Conservation (phyloP, 2,797 vertebrate genomes). For the Pseudochirops corinnae region DNA sequence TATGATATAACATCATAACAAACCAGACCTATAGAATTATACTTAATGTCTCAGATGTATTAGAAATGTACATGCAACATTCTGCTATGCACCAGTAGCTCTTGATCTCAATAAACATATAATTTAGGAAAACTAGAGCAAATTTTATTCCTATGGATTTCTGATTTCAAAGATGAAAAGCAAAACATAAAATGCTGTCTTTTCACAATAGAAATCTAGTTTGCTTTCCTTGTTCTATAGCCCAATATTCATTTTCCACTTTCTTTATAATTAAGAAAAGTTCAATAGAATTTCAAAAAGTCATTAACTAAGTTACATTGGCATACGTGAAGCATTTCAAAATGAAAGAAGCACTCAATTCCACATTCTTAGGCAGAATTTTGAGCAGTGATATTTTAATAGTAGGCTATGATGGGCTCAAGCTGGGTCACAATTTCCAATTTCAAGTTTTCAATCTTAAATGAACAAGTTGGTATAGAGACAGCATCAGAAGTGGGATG, state of each 20-base stretch:
- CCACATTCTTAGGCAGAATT: not conserved
- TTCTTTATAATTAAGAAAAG: not conserved
- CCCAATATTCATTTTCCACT: not conserved
- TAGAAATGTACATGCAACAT: not conserved
- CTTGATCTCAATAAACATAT: not conserved
- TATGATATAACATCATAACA: not conserved
- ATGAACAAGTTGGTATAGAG: not conserved
- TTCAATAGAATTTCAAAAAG: not conserved
- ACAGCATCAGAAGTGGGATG: not conserved
- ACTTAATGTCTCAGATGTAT: not conserved
- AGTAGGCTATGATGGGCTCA: not conserved
- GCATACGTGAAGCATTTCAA: not conserved
- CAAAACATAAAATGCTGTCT: not conserved
- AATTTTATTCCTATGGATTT: not conserved
- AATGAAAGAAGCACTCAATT: not conserved
- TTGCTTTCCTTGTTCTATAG: not conserved
- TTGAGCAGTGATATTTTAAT: not conserved
- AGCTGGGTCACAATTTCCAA: not conserved
- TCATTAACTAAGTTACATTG: not conserved
- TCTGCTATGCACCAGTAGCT: not conserved
- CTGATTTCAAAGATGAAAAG: not conserved
- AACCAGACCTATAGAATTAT: not conserved
- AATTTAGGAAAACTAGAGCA: not conserved
- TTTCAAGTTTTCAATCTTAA: conserved; percentile 15
- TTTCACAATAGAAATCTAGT: not conserved